Conservation (phyloP, 2,797 vertebrate genomes). For the Coregonus ussuriensis region DNA sequence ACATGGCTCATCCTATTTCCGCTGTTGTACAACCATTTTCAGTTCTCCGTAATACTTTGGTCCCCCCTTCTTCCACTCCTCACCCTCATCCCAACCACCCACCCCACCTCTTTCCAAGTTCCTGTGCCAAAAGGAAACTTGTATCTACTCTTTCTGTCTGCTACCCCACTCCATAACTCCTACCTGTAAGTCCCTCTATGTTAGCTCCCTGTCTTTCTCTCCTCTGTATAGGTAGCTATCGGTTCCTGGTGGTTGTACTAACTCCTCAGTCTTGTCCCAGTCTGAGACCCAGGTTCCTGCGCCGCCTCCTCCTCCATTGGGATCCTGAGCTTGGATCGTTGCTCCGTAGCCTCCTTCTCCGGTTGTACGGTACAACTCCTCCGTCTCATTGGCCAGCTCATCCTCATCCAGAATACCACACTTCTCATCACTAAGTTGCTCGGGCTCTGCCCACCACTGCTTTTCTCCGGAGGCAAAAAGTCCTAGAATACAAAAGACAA, state of each 20-base stretch:
- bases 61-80: constrained; percentile 41
- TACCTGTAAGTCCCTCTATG: constrained; percentile 44
- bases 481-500: constrained; percentile 51
- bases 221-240: constrained; percentile 63
- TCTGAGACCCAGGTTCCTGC: constrained; percentile 73
- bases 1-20: constrained; percentile 29
- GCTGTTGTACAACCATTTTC: constrained; percentile 44
- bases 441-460: constrained; percentile 93
- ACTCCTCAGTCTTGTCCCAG: constrained; percentile 79
- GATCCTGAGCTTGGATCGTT: constrained; percentile 61
- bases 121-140: constrained; percentile 29
- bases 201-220: constrained; percentile 40
- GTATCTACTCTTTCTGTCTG: neutral
- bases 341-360: constrained; percentile 70
- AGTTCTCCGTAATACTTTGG: constrained; percentile 41
- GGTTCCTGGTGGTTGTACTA: constrained; percentile 69
- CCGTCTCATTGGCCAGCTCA: constrained; percentile 77
- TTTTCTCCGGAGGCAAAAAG: constrained; percentile 96
- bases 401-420: constrained; percentile 79
- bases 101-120: constrained; percentile 16
- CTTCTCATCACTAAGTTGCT: constrained; percentile 87
- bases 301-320: constrained; percentile 62
- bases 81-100: neutral
- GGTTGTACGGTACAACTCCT: constrained; percentile 72
- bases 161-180: constrained; percentile 6